Base-by-base conservation (phyloP, 2,797 vertebrate species). In the Hoplostethus mediterraneus region DNA sequence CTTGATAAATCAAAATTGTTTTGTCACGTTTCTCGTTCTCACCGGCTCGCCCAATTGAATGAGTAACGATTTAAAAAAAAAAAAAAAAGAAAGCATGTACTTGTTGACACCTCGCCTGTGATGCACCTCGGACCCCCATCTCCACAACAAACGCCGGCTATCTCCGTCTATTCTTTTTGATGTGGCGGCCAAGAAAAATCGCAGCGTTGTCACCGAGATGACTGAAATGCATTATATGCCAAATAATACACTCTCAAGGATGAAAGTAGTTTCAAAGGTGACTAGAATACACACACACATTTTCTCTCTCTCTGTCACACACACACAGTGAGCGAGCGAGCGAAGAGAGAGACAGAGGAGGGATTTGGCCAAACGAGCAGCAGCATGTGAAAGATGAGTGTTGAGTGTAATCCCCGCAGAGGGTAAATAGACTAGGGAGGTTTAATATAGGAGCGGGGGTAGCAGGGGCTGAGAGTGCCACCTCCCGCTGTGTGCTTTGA, bases 361-460 rank as follows among this genome's bases (percentile, higher is more conserved):
- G 75, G 81, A 86, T 85, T 88, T 83, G 71, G 61, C 84, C 83
- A 85, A 58, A 90, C 48, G 67, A 85, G 81, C 81, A 75, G 81
- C 81, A 75, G 67, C 59, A 83, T 82, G 63, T 79, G 73, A 84
- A 82, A 85, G 75, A 87, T 76, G 82, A 89, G 81, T 66, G 80
- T 54, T 45, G 79, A 54, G 75, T 82, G 85, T 90, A 90, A 91
- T 91, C 90, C 88, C 80, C 49, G 67, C 79, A 79, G 83, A 88
- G 90, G 79, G 88, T 87, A 91, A 90, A 90, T 79, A 90, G 81
- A 84, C 85, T 65, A 48, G 53, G 77, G 75, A 86, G 85, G 81
- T 84, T 90, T 90, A 79, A 63, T 77, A 65, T 71, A 71, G 76
- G 70, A 82, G 60, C 79, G 60, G 42, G 68, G 73, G 82, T 21